A percentile compares a stretch with the other conserved stretches of the same genome.
phyloP scores from a whole-genome alignment of 2,797 vertebrate genomes.

The Loriculus beryllinus region DNA sequence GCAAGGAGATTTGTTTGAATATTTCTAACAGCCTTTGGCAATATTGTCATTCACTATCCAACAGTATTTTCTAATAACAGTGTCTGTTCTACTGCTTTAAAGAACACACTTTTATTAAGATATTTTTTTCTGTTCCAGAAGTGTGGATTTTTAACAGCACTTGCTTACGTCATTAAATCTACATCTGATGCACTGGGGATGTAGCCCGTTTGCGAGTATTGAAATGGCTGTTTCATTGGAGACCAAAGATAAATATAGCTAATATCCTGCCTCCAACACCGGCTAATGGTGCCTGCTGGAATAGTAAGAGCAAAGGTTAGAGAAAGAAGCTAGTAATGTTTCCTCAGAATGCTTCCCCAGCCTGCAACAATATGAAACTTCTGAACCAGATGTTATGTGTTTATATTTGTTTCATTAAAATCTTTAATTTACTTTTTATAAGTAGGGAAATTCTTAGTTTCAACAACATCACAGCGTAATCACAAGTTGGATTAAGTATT shows the following conservation, averaged over 20 bases:
- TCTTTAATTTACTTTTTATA: background rate
- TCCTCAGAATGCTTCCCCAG: background rate
- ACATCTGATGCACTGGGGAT: background rate
- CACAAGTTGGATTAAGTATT: background rate
- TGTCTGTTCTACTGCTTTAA: background rate
- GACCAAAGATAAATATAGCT: background rate
- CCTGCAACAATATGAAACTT: background rate
- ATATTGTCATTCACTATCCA: background rate
- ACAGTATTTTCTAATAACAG: background rate
- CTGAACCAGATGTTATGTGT: background rate
- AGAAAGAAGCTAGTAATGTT: background rate
- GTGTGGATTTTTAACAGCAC: background rate
- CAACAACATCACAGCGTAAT: background rate
- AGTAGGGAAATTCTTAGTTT: background rate
- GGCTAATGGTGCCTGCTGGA: background rate
- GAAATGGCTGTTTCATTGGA: background rate
- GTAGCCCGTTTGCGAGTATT: background rate
- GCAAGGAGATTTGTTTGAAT: background rate
- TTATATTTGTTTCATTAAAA: background rate
- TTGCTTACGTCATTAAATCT: background rate
- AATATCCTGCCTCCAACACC: background rate
- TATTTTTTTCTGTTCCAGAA: background rate
- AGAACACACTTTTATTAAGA: background rate
- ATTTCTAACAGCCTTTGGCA: background rate
- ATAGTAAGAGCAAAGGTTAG: background rate